Evolutionary conservation across 2,113 vertebrate species (phyloP).

Genomic region (Phalacrocorax brasilianus): DNA sequence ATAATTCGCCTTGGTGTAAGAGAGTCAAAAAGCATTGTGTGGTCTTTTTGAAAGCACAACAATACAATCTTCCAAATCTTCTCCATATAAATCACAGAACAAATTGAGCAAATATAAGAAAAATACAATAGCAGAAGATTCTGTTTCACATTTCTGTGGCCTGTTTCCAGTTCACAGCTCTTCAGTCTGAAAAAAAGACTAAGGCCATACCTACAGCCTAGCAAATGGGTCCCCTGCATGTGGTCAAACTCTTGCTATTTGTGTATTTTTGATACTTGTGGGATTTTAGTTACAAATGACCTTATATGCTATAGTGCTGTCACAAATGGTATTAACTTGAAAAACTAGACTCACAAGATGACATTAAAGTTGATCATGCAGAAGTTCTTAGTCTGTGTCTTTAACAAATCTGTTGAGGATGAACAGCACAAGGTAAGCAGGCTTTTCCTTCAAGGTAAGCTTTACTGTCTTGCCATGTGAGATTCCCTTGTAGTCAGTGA

Average conservation of each 20-base stretch:
- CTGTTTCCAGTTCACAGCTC: not conserved
- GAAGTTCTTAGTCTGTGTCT: not conserved
- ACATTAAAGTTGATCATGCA: slow-evolving; percentile 24
- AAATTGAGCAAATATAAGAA: slow-evolving; percentile 43
- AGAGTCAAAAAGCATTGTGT: not conserved
- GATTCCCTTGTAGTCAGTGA: not conserved
- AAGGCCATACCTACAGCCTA: not conserved
- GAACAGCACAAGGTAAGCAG: slow-evolving; percentile 16
- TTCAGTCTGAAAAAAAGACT: not conserved
- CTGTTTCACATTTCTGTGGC: not conserved
- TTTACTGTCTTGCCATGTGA: slow-evolving; percentile 32
- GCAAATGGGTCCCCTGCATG: not conserved
- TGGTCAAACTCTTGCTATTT: not conserved
- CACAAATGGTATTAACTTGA: slow-evolving; percentile 25
- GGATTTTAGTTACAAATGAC: not conserved
- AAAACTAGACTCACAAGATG: not conserved
- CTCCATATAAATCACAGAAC: slow-evolving; percentile 2
- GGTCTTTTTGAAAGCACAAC: not conserved
- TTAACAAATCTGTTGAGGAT: not conserved
- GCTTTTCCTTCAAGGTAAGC: slow-evolving; percentile 36
- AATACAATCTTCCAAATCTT: not conserved
- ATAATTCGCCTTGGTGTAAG: not conserved
- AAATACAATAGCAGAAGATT: not conserved
- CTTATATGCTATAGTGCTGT: not conserved
- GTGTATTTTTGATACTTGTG: not conserved